phyloP scores from a whole-genome alignment of 2,113 vertebrate species.

The Ptilorrhoa leucosticta region DNA sequence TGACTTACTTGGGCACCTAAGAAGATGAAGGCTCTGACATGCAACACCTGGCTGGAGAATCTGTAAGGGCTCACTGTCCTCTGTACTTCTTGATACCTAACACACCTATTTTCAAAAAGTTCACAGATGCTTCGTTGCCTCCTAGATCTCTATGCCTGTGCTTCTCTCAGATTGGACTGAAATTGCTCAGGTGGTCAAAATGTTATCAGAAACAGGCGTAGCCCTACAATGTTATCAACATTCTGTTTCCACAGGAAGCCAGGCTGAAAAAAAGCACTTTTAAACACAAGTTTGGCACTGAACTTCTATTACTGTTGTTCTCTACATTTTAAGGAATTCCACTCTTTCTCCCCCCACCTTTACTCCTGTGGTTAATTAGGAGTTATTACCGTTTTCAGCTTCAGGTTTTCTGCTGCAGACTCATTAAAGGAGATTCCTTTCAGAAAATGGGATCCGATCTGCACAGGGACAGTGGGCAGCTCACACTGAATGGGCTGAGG shows the following conservation, averaged over 20 bases:
- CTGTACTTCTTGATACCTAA: not conserved
- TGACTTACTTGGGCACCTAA: not conserved
- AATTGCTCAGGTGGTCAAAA: not conserved
- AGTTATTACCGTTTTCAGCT: constrained; percentile 89
- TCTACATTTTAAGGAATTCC: not conserved
- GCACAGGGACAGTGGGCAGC: constrained; percentile 93
- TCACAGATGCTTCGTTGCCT: not conserved
- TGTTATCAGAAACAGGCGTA: not conserved
- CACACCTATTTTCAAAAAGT: not conserved
- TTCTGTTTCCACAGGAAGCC: not conserved
- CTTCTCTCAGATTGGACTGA: not conserved
- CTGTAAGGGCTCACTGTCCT: not conserved
- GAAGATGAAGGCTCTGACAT: not conserved
- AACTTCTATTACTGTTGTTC: not conserved
- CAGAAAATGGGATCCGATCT: constrained; percentile 93
- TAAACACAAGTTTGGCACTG: not conserved
- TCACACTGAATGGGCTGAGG: constrained; percentile 96
- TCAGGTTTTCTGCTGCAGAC: constrained; percentile 93
- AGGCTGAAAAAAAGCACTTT: not conserved
- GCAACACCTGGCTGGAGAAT: not conserved
- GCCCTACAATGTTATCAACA: not conserved
- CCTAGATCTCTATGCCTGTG: not conserved
- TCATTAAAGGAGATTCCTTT: constrained; percentile 97
- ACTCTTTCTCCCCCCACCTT: not conserved
- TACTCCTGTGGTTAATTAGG: not conserved